Conservation (phyloP, 2,113 vertebrate genomes). For the Athene cunicularia region DNA sequence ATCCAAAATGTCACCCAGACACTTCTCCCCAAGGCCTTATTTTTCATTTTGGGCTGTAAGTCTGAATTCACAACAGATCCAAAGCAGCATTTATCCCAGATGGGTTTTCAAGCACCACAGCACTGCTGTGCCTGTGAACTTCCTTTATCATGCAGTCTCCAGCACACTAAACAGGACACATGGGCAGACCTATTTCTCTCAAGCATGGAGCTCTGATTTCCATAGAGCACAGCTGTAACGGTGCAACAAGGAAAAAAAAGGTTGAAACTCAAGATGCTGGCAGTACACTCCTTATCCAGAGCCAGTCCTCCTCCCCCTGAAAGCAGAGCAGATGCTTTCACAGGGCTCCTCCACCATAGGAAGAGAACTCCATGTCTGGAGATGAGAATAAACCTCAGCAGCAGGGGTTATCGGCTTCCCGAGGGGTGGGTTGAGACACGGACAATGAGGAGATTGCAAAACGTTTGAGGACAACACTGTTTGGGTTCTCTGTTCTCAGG, state of each 20-base stretch:
- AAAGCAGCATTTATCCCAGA: background rate
- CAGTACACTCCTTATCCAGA: background rate
- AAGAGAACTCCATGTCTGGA: background rate
- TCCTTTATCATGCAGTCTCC: background rate
- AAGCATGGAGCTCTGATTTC: background rate
- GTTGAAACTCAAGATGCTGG: background rate
- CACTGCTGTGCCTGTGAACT: background rate
- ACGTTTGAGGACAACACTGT: background rate
- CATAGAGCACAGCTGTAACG: background rate
- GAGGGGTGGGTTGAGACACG: rapidly evolving
- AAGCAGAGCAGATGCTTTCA: background rate
- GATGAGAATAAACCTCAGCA: background rate
- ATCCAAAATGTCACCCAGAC: slow-evolving; percentile 45
- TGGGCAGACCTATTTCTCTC: background rate
- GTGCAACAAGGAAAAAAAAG: background rate
- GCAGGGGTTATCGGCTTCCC: background rate
- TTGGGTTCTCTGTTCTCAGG: background rate
- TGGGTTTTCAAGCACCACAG: background rate
- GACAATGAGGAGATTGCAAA: background rate
- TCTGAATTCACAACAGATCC: background rate
- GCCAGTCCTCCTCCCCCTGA: background rate
- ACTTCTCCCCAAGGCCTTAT: background rate
- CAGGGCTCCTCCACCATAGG: rapidly evolving
- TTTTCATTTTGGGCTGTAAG: background rate
- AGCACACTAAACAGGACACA: background rate